Evolutionary conservation across 2,797 vertebrate species (phyloP), one percentile per base, ranked within the genome.

Genomic region (Serranus cabrilla): DNA sequence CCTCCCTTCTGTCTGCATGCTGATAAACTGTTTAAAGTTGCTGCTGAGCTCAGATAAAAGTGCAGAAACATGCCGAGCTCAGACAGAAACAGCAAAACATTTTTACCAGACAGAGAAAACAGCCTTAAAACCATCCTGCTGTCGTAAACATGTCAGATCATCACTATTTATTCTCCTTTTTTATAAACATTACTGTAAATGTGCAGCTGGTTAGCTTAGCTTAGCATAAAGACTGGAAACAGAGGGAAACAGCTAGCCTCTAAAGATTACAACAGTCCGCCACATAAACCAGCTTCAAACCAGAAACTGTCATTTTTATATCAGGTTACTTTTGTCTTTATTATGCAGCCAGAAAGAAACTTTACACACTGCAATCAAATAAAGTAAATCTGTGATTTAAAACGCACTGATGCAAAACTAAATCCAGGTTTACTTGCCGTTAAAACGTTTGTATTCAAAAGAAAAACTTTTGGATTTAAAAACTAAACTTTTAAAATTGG

Each of bases 151-250:
- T 65, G 37, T 45, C 23, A 12, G 21, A 51, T 46, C 0, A 62
- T 52, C 40, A 39, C 17, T 2, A 39, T 25, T 3, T 20, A 12
- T 42, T 14, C 13, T 42, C 4, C 3, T 14, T 42, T 14, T 7
- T 39, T 10, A 4, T 39, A 7, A 39, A 2, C 5, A 8, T 39
- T 39, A 8, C 7, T 39, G 37, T 8, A 6, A 39, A 37, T 4
- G 20, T 4, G 14, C 39, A 40, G 60, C 40, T 49, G 2, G 11
- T 27, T 51, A 70, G 16, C 27, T 34, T 43, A 65, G 52, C 39
- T 61, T 61, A 65, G 47, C 60, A 47, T 47, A 46, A 57, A 51
- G 52, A 18, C 42, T 43, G 4, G 11, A 37, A 43, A 52, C 2
- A 7, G 25, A 12, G 8, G 49, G 21, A 20, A 39, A 42, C 18